Evolutionary conservation across 2,888 invertebrate species (phyloP).

Genomic region (Drosophila suboccidentalis): DNA sequence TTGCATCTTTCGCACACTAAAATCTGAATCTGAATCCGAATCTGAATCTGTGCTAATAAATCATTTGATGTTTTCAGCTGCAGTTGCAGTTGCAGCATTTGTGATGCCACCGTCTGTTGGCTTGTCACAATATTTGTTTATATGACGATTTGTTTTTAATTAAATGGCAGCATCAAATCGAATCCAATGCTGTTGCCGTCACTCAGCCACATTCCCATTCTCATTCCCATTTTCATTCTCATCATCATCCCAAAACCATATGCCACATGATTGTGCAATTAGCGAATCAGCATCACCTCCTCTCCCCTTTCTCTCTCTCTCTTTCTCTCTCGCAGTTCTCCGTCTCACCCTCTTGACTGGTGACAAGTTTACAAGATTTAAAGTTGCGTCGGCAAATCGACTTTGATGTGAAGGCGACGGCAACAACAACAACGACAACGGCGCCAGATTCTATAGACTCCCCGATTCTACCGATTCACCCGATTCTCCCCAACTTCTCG

Average conservation of each 20-base stretch:
- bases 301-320: background rate
- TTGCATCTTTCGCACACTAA: background rate
- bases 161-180: slow-evolving; percentile 69
- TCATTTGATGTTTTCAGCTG: slow-evolving; percentile 71
- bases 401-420: slow-evolving; percentile 62
- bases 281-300: slow-evolving; percentile 61
- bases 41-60: slow-evolving; percentile 68
- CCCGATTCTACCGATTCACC: background rate
- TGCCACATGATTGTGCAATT: slow-evolving; percentile 77
- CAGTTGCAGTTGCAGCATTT: slow-evolving; percentile 2
- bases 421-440: slow-evolving; percentile 13
- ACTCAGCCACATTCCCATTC: slow-evolving; percentile 55
- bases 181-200: slow-evolving; percentile 73
- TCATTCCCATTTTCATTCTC: background rate
- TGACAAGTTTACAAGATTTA: slow-evolving; percentile 75
- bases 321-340: slow-evolving; percentile 4
- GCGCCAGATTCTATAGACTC: slow-evolving; percentile 32
- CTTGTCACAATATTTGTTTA: slow-evolving; percentile 77
- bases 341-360: slow-evolving; percentile 50
- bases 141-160: slow-evolving; percentile 72
- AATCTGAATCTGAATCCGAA: no score
- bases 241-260: slow-evolving; percentile 15
- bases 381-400: slow-evolving; percentile 45
- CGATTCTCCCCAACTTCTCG: background rate
- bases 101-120: slow-evolving; percentile 39